Percentiles rank a stretch among this genome's conserved stretches.
phyloP scores from a whole-genome alignment of 1,140 invertebrate genomes.

The Polyergus mexicanus region DNA sequence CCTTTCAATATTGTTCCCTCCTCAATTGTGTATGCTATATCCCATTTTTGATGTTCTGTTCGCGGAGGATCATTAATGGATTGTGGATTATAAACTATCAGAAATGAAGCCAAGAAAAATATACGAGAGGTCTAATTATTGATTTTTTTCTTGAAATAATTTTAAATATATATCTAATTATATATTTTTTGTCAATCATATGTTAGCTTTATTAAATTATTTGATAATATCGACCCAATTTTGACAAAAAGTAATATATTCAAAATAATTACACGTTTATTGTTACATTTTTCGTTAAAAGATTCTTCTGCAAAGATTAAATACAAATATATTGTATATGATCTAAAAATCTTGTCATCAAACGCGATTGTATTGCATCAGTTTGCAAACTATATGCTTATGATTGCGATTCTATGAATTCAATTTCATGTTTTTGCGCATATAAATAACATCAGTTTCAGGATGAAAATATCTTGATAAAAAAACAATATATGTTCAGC shows the following conservation, averaged over 20 bases:
- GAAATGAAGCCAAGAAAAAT: not conserved
- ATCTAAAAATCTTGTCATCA: not conserved
- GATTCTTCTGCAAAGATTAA: not conserved
- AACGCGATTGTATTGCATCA: not conserved
- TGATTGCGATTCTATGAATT: conserved; percentile 27
- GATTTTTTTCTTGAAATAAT: not conserved
- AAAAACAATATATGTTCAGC: not conserved
- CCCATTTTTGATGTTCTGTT: not conserved
- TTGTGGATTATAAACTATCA: no score
- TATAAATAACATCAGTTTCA: not conserved
- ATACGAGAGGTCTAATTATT: not conserved
- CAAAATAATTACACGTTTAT: not conserved
- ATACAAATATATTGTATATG: not conserved
- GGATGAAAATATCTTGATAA: conserved; percentile 20
- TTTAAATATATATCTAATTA: not conserved
- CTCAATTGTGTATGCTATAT: not conserved
- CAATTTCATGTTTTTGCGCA: not conserved
- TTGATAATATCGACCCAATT: not conserved
- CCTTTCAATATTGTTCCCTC: not conserved
- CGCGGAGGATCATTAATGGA: not conserved
- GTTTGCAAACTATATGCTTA: not conserved
- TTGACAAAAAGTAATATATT: not conserved
- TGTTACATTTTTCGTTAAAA: not conserved
- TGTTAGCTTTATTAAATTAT: not conserved
- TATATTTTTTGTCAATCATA: not conserved